Percentiles rank a stretch among this genome's conserved stretches.
Evolutionary conservation across 2,888 invertebrate genomes (phyloP).

Genomic region (Marasmarcha lunaedactyla): DNA sequence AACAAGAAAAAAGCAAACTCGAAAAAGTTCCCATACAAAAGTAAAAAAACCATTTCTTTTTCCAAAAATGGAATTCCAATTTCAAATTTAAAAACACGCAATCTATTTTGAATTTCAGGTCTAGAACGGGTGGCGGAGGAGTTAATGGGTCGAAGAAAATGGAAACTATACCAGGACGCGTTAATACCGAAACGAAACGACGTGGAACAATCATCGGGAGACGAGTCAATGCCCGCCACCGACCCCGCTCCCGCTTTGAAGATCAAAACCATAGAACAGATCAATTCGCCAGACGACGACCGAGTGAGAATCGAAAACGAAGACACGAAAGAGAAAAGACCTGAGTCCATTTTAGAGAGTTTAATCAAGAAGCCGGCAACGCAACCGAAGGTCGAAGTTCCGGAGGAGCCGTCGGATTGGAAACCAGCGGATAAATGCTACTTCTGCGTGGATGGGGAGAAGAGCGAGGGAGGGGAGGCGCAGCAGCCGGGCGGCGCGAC

Average conservation of each 20-base stretch:
- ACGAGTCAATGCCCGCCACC: constrained; percentile 54
- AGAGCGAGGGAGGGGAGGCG: constrained; percentile 27
- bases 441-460: constrained; percentile 76
- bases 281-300: constrained; percentile 50
- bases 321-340: constrained; percentile 29
- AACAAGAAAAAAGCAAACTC: too few species aligned
- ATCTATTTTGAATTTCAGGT: constrained; percentile 71
- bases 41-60: too few species aligned
- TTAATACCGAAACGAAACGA: constrained; percentile 60
- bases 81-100: too few species aligned
- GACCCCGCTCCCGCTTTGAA: constrained; percentile 61
- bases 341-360: constrained; percentile 66
- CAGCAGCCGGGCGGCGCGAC: constrained; percentile 26
- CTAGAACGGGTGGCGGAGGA: constrained; percentile 96
- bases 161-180: constrained; percentile 92
- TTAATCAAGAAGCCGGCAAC: constrained; percentile 61
- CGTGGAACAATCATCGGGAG: constrained; percentile 53
- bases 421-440: constrained; percentile 86
- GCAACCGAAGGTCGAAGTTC: constrained; percentile 49
- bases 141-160: constrained; percentile 97
- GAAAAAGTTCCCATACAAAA: too few species aligned
- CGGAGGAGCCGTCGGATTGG: constrained; percentile 76
- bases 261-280: constrained; percentile 66
- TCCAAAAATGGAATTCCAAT: too few species aligned
- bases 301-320: constrained; percentile 15